Evolutionary conservation across 2,797 vertebrate genomes (phyloP).

Genomic region (Pipistrellus nathusii): DNA sequence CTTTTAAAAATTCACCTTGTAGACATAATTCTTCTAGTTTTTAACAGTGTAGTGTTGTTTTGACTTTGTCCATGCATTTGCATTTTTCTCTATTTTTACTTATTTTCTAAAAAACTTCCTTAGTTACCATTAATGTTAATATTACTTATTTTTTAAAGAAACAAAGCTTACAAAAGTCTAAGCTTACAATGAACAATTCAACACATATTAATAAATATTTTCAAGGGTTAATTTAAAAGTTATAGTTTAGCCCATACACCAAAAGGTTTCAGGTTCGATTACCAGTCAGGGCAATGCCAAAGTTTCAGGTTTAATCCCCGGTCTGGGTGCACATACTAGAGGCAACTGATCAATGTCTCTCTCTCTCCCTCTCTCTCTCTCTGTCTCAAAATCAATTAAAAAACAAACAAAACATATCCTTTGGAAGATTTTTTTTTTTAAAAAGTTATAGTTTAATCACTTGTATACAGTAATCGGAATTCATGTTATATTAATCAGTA

Average conservation of each 20-base stretch:
- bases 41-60: neutral
- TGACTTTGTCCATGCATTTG: neutral
- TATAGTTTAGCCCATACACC: no score
- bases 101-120: neutral
- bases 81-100: slow-evolving; percentile 16
- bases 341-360: no score
- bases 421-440: neutral
- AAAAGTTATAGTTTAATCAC: neutral
- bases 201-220: neutral
- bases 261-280: neutral
- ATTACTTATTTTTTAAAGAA: neutral
- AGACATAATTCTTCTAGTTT: neutral
- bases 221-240: slow-evolving; percentile 35
- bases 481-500: neutral
- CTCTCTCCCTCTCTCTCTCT: neutral
- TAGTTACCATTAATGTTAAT: neutral
- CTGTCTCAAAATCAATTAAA: neutral
- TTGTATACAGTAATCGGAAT: neutral
- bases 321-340: no score
- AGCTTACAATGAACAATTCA: slow-evolving; percentile 27
- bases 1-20: neutral
- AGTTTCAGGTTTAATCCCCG: neutral
- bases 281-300: neutral
- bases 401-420: neutral
- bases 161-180: slow-evolving; percentile 52